A percentile compares a stretch with the other conserved stretches of the same genome.
phyloP scores from a whole-genome alignment of 2,888 invertebrate genomes.

The Cremastobaeus sp. region DNA sequence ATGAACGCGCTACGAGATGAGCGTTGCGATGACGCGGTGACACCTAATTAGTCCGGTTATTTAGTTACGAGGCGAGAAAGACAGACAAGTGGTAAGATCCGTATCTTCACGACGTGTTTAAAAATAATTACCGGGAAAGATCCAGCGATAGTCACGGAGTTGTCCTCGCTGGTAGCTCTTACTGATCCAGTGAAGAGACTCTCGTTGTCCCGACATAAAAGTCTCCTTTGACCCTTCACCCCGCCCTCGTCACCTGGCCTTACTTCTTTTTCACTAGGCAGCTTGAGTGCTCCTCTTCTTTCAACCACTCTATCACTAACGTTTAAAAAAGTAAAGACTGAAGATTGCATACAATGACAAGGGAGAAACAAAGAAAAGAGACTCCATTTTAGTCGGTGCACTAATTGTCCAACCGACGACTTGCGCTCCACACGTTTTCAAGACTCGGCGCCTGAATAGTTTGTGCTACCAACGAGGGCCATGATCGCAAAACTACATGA shows the following conservation, averaged over 20 bases:
- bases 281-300: slow-evolving; percentile 69
- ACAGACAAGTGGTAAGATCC: slow-evolving; percentile 66
- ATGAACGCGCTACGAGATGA: slow-evolving; percentile 40
- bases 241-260: slow-evolving; percentile 58
- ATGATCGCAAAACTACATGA: slow-evolving; percentile 16
- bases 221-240: slow-evolving; percentile 62
- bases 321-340: slow-evolving; percentile 78
- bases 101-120: slow-evolving; percentile 78
- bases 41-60: slow-evolving; percentile 74
- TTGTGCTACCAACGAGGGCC: not conserved
- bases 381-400: not conserved
- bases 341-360: slow-evolving; percentile 65
- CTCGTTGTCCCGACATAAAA: slow-evolving; percentile 62
- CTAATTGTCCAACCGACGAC: slow-evolving; percentile 42
- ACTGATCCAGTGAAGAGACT: slow-evolving; percentile 67
- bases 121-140: slow-evolving; percentile 77
- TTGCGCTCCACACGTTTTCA: slow-evolving; percentile 10
- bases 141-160: slow-evolving; percentile 77
- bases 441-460: slow-evolving; percentile 5
- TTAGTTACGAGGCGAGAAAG: slow-evolving; percentile 68
- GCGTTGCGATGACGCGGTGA: slow-evolving; percentile 57
- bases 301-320: slow-evolving; percentile 78
- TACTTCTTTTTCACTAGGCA: slow-evolving; percentile 65
- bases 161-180: slow-evolving; percentile 67
- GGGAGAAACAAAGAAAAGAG: not conserved